phyloP scores from a whole-genome alignment of 2,888 invertebrate species.

The Lysandra coridon region DNA sequence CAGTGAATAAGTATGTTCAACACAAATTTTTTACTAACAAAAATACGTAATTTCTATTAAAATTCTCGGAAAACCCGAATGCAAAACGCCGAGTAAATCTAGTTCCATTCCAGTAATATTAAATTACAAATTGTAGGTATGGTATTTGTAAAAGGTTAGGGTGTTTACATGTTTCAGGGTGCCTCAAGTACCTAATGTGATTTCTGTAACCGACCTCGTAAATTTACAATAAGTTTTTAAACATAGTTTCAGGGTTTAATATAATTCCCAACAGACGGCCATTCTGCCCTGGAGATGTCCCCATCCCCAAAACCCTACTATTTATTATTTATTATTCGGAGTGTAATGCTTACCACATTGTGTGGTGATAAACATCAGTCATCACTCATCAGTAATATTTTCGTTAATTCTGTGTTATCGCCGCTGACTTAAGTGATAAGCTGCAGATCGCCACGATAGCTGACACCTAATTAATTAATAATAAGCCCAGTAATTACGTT shows the following conservation, averaged over 20 bases:
- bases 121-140: not conserved
- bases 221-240: too few species aligned
- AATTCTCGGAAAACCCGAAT: not conserved
- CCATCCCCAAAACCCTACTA: too few species aligned
- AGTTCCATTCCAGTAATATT: not conserved
- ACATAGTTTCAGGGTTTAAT: too few species aligned
- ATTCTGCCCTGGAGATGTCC: too few species aligned
- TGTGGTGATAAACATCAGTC: not conserved
- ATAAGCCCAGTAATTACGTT: not conserved
- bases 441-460: slow-evolving; percentile 7
- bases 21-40: too few species aligned
- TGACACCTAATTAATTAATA: not conserved
- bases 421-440: not conserved
- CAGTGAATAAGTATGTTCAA: too few species aligned
- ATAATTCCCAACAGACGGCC: too few species aligned
- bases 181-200: too few species aligned
- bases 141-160: too few species aligned
- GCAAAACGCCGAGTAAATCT: not conserved
- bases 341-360: not conserved
- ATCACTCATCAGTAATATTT: not conserved
- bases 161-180: too few species aligned
- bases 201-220: too few species aligned
- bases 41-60: too few species aligned
- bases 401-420: slow-evolving; percentile 5
- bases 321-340: not conserved